Evolutionary conservation across 2,797 vertebrate genomes (phyloP).

Genomic region (Hoplostethus atlanticus): DNA sequence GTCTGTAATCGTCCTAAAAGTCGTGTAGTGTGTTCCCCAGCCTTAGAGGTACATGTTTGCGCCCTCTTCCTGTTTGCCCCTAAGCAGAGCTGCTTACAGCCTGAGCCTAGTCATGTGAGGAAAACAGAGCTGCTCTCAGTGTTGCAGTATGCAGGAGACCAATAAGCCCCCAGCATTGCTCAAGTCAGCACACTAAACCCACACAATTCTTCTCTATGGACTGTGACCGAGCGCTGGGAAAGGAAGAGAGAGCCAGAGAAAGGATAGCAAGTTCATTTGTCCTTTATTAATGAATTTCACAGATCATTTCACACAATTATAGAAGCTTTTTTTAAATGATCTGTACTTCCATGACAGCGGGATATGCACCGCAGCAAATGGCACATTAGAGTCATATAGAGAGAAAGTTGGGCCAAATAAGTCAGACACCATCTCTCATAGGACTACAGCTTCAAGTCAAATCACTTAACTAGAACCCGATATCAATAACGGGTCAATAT

Average conservation of each 20-base stretch:
- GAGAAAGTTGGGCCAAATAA: conserved; percentile 30
- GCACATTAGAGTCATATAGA: conserved; percentile 51
- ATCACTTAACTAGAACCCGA: background rate
- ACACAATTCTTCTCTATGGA: conserved; percentile 12
- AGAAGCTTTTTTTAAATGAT: conserved; percentile 46
- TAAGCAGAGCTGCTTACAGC: conserved; percentile 46
- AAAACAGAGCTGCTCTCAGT: conserved; percentile 28
- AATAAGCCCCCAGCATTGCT: conserved; percentile 13
- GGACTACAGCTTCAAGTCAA: conserved; percentile 7
- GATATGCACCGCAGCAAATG: conserved; percentile 57
- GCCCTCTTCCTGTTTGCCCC: conserved; percentile 14
- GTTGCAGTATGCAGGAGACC: conserved; percentile 21
- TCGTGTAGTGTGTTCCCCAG: background rate
- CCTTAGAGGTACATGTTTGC: background rate
- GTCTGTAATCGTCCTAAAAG: background rate
- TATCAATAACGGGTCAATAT: conserved; percentile 1
- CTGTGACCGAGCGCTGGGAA: conserved; percentile 28
- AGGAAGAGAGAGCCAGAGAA: conserved; percentile 65
- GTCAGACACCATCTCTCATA: background rate
- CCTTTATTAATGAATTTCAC: conserved; percentile 83
- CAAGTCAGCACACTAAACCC: background rate
- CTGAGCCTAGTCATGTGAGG: conserved; percentile 65
- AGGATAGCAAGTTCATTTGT: conserved; percentile 68
- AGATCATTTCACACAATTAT: conserved; percentile 78
- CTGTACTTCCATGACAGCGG: conserved; percentile 55